Percentiles rank a stretch among this genome's conserved stretches.
phyloP scores from a whole-genome alignment of 2,113 vertebrate species.

The Melanerpes aurifrons region DNA sequence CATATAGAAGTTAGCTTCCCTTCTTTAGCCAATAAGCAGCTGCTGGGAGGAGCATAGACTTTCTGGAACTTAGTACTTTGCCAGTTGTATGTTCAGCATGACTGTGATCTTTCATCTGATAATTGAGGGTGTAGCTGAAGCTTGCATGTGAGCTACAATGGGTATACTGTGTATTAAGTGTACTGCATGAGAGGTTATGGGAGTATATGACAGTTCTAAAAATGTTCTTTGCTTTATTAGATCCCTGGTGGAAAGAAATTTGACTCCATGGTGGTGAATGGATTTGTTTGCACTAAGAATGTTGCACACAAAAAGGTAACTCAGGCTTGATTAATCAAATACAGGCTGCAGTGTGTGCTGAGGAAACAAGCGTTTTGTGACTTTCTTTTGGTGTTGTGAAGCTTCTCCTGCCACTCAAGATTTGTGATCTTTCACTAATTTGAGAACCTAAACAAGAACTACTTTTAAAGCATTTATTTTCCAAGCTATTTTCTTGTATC shows the following conservation, averaged over 20 bases:
- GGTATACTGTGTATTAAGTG: neutral
- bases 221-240: constrained; percentile 71
- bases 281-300: constrained; percentile 97
- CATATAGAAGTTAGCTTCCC: neutral
- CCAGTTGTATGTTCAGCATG: neutral
- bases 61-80: neutral
- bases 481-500: neutral
- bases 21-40: neutral
- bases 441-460: neutral
- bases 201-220: neutral
- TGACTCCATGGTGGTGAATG: constrained; percentile 93
- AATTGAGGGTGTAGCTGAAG: neutral
- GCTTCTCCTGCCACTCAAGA: neutral
- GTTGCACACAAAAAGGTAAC: constrained; percentile 97
- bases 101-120: neutral
- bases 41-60: neutral
- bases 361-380: neutral
- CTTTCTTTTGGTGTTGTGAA: neutral
- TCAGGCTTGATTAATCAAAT: neutral
- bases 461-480: neutral
- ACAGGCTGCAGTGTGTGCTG: neutral
- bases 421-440: neutral
- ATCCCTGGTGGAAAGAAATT: constrained; percentile 97
- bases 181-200: neutral
- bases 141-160: neutral